phyloP scores from a whole-genome alignment of 2,797 vertebrate species.

The Sus cebifrons region DNA sequence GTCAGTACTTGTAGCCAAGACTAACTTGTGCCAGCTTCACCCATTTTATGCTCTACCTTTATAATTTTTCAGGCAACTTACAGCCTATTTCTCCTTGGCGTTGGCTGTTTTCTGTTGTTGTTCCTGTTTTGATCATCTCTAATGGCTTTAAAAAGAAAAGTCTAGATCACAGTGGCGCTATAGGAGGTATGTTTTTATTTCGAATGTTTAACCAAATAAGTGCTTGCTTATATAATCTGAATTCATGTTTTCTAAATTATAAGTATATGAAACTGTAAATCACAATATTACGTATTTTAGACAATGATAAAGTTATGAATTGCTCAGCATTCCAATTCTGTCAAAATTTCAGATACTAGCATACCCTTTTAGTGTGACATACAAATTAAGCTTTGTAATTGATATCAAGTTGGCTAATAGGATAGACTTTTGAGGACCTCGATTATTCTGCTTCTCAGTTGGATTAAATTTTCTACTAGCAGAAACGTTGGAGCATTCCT shows the following conservation, averaged over 20 bases:
- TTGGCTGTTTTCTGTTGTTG: conserved; percentile 96
- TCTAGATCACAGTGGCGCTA: conserved; percentile 94
- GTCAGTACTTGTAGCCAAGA: conserved; percentile 15
- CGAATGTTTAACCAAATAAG: conserved; percentile 38
- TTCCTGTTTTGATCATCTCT: conserved; percentile 92
- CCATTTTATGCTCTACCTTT: not conserved
- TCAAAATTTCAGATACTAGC: not conserved
- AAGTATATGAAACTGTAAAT: not conserved
- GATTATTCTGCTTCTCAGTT: not conserved
- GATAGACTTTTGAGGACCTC: conserved; percentile 8
- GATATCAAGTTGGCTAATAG: not conserved
- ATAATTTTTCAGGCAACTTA: conserved; percentile 92
- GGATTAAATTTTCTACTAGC: conserved; percentile 12
- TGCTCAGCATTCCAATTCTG: not conserved
- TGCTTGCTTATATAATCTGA: conserved; percentile 63
- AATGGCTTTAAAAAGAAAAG: conserved; percentile 95
- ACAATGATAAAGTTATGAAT: conserved; percentile 18
- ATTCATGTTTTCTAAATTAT: conserved; percentile 53
- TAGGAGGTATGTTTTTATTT: conserved; percentile 93
- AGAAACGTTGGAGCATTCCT: not conserved
- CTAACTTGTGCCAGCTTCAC: not conserved
- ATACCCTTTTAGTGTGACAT: conserved; percentile 6
- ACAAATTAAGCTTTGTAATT: conserved; percentile 34
- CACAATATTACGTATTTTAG: not conserved
- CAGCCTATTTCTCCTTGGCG: conserved; percentile 97